Base-by-base conservation (phyloP, 2,888 invertebrate genomes). In the Clusia tigrina region DNA sequence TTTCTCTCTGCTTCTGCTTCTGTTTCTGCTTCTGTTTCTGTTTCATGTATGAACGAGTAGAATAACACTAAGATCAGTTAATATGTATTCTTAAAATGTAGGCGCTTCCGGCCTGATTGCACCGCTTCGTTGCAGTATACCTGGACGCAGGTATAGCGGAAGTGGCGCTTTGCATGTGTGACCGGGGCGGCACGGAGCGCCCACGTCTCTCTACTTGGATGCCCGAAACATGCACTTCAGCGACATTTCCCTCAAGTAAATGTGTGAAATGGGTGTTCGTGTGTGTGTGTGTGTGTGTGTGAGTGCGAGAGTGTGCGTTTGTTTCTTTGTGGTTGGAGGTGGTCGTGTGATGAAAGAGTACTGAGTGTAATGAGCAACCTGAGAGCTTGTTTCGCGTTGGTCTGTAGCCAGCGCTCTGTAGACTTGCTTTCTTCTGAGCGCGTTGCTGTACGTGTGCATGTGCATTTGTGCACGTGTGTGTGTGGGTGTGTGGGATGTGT, bases 201-300 rank as follows among this genome's bases (percentile, higher is more conserved):
- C 6, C 3, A n/a, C 9, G n/a, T 10, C 9, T 42, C 55, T 59
- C 58, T 26, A 58, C 25, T 64, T 32, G 53, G 54, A 54, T n/a
- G 54, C 18, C 18, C 57, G 64, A 10, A 59, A 58, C 66, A 26
- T 76, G 71, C 71, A 71, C 78, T 73, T 61, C 61, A 68, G 73
- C 12, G 63, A 74, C 76, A 78, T 78, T 76, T 70, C 69, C 68
- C 69, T 69, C 70, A 67, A 67, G 56, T 60, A 76, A 73, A 77
- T 77, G 76, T 70, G 70, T 75, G 76, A 77, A 76, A 75, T 53
- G 57, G 38, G 54, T 48, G 48, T 48, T 5, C 3, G 15, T 24
- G 20, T 2, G n/a, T 38, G 51, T 71, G 69, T 71, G 5, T 54
- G 51, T 58, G 58, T 48, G 22, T n/a, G 66, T 67, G 73, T 69